Evolutionary conservation across 2,888 invertebrate genomes (phyloP).

Genomic region (Pantelozetes paolii): DNA sequence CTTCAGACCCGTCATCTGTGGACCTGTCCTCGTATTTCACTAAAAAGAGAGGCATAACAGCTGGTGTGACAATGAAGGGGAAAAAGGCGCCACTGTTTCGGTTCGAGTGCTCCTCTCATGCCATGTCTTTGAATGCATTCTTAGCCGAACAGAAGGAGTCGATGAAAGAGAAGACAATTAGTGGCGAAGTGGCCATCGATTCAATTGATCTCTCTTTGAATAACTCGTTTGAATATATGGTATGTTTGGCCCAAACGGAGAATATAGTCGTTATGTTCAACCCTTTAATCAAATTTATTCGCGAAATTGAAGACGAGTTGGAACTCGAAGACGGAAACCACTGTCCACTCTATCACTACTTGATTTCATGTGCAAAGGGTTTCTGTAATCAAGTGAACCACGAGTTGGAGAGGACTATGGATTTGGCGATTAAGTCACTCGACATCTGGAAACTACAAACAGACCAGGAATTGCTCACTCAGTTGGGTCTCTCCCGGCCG

Average conservation of each 20-base stretch:
- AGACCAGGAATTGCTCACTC: constrained; percentile 64
- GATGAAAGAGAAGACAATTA: constrained; percentile 37
- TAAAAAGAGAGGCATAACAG: constrained; percentile 14
- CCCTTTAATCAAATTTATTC: constrained; percentile 73
- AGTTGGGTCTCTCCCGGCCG: constrained; percentile 62
- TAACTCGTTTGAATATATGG: constrained; percentile 60
- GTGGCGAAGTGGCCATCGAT: constrained; percentile 22
- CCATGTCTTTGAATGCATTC: constrained; percentile 58
- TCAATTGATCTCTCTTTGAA: constrained; percentile 38
- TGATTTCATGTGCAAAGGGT: constrained; percentile 78
- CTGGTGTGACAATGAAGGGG: neutral
- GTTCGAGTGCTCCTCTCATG: constrained; percentile 65
- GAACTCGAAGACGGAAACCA: constrained; percentile 54
- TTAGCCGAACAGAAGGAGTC: constrained; percentile 55
- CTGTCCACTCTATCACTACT: constrained; percentile 74
- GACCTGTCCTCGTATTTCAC: constrained; percentile 35
- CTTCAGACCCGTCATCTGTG: constrained; percentile 36
- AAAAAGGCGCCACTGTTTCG: constrained; percentile 60
- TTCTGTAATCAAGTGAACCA: constrained; percentile 73
- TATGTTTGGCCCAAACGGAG: constrained; percentile 62
- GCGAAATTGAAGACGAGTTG: constrained; percentile 53
- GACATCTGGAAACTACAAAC: constrained; percentile 75
- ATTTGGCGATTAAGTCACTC: constrained; percentile 67
- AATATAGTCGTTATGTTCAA: constrained; percentile 70
- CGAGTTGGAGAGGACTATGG: constrained; percentile 63